Conservation (phyloP, 2,888 invertebrate genomes). For the Gnatocerus cornutus region DNA sequence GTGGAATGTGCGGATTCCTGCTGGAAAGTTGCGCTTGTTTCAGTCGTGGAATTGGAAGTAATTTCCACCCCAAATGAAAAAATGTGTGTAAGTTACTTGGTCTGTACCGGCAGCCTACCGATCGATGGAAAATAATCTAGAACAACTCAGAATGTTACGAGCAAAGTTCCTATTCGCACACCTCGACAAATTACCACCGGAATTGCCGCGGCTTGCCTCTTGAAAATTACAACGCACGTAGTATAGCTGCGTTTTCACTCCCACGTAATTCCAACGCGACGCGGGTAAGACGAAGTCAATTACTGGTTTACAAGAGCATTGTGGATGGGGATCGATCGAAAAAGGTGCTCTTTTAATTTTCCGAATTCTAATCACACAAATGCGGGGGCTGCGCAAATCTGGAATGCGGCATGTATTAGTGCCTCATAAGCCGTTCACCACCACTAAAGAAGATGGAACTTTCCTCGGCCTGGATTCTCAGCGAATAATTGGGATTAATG, state of each 20-base stretch:
- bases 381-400: background rate
- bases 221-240: slow-evolving; percentile 51
- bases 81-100: slow-evolving; percentile 53
- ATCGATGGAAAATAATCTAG: slow-evolving; percentile 61
- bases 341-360: slow-evolving; percentile 37
- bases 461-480: background rate
- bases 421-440: background rate
- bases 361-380: slow-evolving; percentile 32
- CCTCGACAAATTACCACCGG: slow-evolving; percentile 52
- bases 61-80: slow-evolving; percentile 51
- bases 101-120: slow-evolving; percentile 45
- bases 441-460: background rate
- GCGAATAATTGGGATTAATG: too few relatives aligned
- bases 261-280: slow-evolving; percentile 43
- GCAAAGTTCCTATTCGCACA: slow-evolving; percentile 55
- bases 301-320: slow-evolving; percentile 42
- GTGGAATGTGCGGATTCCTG: slow-evolving; percentile 44
- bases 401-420: background rate
- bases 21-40: slow-evolving; percentile 40
- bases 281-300: slow-evolving; percentile 45
- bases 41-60: slow-evolving; percentile 36
- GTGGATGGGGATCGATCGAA: slow-evolving; percentile 31
- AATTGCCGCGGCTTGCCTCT: slow-evolving; percentile 50
- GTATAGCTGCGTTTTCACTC: slow-evolving; percentile 44
- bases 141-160: slow-evolving; percentile 56